A percentile compares a stretch with the other conserved stretches of the same genome.
Conservation (phyloP, 2,888 invertebrate species). For the Tiphia femorata region DNA sequence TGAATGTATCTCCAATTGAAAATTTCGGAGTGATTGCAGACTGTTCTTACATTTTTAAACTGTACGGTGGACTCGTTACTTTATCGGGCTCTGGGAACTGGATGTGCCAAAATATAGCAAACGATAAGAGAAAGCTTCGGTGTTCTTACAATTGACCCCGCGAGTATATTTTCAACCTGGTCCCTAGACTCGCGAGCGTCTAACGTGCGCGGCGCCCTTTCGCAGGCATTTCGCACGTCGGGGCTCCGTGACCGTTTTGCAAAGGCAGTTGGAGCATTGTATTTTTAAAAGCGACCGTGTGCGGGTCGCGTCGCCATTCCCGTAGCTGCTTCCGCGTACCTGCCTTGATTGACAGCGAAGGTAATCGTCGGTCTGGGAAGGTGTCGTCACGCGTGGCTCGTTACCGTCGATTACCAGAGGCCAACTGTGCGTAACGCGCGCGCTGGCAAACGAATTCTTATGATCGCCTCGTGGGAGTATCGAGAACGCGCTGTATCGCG, state of each 20-base stretch:
- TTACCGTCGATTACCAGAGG: constrained; percentile 4
- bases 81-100: too few relatives aligned
- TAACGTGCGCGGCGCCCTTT: constrained; percentile 9
- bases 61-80: too few relatives aligned
- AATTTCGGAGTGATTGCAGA: too few relatives aligned
- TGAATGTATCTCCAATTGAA: too few relatives aligned
- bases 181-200: constrained; percentile 13
- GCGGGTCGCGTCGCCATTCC: constrained; percentile 61
- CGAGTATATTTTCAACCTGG: too few relatives aligned
- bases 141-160: not conserved
- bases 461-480: too few relatives aligned
- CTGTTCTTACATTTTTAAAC: too few relatives aligned
- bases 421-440: too few relatives aligned
- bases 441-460: too few relatives aligned
- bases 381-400: constrained; percentile 27
- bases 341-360: constrained; percentile 53
- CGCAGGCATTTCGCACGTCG: constrained; percentile 62
- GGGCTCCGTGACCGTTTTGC: constrained; percentile 60
- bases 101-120: too few relatives aligned
- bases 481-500: too few relatives aligned
- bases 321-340: constrained; percentile 64
- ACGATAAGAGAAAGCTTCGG: not conserved
- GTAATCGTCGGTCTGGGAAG: constrained; percentile 12
- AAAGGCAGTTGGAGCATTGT: constrained; percentile 54
- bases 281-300: constrained; percentile 38